Conservation (phyloP, 2,797 vertebrate species). For the Malacoraja senta region DNA sequence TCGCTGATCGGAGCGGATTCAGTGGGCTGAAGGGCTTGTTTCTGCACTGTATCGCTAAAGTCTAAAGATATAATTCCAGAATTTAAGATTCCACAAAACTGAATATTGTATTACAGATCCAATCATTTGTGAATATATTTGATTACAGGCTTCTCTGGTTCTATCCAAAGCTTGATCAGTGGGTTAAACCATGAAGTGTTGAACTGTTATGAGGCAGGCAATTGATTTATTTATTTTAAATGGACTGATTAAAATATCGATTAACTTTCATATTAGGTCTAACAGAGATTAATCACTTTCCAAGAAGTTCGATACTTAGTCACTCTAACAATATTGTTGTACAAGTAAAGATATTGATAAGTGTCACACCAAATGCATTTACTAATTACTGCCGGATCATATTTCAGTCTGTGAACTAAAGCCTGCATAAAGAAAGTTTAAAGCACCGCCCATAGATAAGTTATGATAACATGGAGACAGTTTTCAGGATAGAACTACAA, state of each 20-base stretch:
- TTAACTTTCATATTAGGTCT: constrained; percentile 18
- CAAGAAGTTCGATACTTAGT: constrained; percentile 22
- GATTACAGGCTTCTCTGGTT: not conserved
- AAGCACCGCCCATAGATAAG: not conserved
- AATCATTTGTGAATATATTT: not conserved
- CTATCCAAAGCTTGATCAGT: not conserved
- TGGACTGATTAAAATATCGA: constrained; percentile 17
- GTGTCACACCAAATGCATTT: constrained; percentile 1
- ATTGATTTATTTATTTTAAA: constrained; percentile 18
- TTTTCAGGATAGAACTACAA: not conserved
- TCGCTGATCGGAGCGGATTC: too few species aligned
- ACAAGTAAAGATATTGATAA: constrained; percentile 27
- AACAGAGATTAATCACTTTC: constrained; percentile 21
- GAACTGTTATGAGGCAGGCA: not conserved
- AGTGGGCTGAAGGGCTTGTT: too few species aligned
- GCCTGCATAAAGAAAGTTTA: not conserved
- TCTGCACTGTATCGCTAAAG: too few species aligned
- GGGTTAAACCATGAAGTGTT: not conserved
- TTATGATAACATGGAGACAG: not conserved
- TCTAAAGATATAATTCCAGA: not conserved
- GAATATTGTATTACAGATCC: not conserved
- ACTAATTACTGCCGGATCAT: constrained; percentile 24
- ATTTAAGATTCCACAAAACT: not conserved
- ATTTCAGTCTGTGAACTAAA: not conserved
- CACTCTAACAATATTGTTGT: constrained; percentile 24